Base-by-base conservation (phyloP, 2,113 vertebrate species). In the Tricholaema leucomelas region DNA sequence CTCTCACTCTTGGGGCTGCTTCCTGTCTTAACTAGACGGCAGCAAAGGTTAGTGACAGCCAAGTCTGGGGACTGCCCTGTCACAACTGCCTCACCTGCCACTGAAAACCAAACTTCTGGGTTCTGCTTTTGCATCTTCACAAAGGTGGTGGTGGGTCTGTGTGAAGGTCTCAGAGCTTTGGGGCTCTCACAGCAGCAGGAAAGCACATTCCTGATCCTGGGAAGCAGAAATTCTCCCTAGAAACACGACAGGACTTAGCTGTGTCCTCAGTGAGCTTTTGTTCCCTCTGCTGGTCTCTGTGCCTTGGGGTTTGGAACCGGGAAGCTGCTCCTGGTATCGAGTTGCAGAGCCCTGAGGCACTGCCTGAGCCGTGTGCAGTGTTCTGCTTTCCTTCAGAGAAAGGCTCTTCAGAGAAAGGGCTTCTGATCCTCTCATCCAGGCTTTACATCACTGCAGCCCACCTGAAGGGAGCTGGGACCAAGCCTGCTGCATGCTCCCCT, bases 401-500 rank as follows among this genome's bases (percentile, higher is more conserved):
- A 59, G 23, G 44, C 15, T 30, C 12, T 38, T 80, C 61, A 50
- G 56, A 65, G 25, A 70, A 64, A 70, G 35, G 56, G 44, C 50
- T 69, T 61, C 52, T 63, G 3, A n/a, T 11, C 7, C 25, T 15
- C 33, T 70, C 46, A 28, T 19, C 15, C 81, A 60, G 31, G 23
- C 27, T 59, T 24, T 38, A 20, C 4, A 2, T 38, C 52, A n/a
- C 3, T 52, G 23, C 54, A 76, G 63, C 30, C 24, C 52, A 52
- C 1, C 1, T 13, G 27, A 60, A 61, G 1, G 6, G 21, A 83
- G 7, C 25, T 63, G 25, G 16, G 35, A 44, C 63, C 74, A 23
- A 0, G 0, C 7, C 25, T n/a, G 42, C n/a, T 70, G 30, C 2
- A 0, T 44, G 25, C 17, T 19, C 4, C 7, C 8, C 16, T 31